phyloP scores from a whole-genome alignment of 2,113 vertebrate species.

The Micronycteris hirsuta region DNA sequence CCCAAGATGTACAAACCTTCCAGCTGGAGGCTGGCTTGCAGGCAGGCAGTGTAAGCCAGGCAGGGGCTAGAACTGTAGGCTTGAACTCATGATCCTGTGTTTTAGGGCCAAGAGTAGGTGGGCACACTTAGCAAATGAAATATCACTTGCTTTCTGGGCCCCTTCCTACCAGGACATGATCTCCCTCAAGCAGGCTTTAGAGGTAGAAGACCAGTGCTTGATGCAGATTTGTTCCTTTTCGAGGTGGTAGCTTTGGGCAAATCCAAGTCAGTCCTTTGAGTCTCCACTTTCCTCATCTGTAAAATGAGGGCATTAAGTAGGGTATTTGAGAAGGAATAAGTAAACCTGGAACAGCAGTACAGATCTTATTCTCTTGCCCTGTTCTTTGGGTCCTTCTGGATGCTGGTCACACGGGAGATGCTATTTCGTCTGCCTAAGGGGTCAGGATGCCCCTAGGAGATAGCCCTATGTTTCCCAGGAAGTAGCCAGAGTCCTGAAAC shows the following conservation, averaged over 20 bases:
- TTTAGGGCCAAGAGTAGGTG: neutral
- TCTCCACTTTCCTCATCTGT: neutral
- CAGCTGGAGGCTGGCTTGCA: neutral
- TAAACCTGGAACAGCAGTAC: neutral
- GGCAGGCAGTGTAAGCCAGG: neutral
- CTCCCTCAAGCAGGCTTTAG: neutral
- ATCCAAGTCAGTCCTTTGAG: neutral
- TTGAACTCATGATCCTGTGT: neutral
- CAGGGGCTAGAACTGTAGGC: neutral
- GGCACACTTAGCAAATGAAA: neutral
- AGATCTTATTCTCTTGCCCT: neutral
- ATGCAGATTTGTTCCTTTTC: neutral
- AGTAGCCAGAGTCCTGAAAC: neutral
- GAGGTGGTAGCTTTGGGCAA: neutral
- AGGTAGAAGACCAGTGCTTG: neutral
- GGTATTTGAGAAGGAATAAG: neutral
- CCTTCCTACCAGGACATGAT: neutral
- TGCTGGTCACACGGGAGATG: neutral
- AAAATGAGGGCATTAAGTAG: neutral
- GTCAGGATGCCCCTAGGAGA: neutral
- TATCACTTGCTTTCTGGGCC: conserved; percentile 16
- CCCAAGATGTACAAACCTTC: conserved; percentile 4
- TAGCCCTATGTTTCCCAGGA: neutral
- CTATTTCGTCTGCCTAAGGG: neutral
- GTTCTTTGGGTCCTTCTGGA: neutral